Base-by-base conservation (phyloP, 2,888 invertebrate genomes). In the Drosophila prostipennis region DNA sequence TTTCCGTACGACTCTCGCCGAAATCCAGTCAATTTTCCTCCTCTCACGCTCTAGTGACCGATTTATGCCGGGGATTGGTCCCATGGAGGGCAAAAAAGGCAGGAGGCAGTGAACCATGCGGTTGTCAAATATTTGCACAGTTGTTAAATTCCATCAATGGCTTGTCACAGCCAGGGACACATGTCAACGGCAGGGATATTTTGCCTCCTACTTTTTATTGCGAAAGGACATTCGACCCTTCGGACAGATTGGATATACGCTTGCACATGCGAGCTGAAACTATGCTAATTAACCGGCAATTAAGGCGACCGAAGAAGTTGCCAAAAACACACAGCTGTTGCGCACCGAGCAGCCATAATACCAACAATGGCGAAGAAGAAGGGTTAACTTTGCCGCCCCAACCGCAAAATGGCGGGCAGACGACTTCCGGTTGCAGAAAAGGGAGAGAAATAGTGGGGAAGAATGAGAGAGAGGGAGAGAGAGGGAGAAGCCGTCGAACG, bases 201-300 rank as follows among this genome's bases (percentile, higher is more conserved):
- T n/a, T 23, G 10, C 43, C 23, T 61, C 53, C 53, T 16, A 72
- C 29, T n/a, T 52, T 40, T 64, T 54, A 26, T 72, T 14, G 36
- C 4, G 8, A 26, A 14, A 42, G 55, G 34, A 37, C 42, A 58
- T 32, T 52, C 36, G 32, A 32, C 16, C 14, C 13, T 42, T 11
- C 0, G 37, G 6, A 1, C 39, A 11, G 8, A 8, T 32, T 39
- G 16, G 3, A 29, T 48, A 43, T 23, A 16, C 32, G 13, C 29
- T 14, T 74, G 63, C 64, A 68, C 74, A 78, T 63, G 52, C 14
- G 48, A 55, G 49, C 34, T 51, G 63, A 69, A 81, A 81, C 82
- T 77, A 77, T 77, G 75, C 79, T 82, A 87, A 83, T 83, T 87
- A 87, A 87, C 74, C 70, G 72, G 72, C 88, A 87, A 83, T 83